Conservation (phyloP, 2,797 vertebrate species). For the Octomys mimax region DNA sequence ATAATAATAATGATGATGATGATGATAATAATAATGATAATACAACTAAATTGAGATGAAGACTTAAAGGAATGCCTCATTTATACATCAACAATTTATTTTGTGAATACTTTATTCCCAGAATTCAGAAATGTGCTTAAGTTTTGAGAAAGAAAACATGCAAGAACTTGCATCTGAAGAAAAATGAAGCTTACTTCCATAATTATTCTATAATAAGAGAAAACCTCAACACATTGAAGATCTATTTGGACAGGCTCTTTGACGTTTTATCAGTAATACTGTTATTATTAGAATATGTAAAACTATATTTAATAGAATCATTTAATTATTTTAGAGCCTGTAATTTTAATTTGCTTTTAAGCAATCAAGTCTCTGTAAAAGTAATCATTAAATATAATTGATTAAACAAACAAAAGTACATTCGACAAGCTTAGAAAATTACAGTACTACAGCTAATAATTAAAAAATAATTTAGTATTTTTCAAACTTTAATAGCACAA, state of each 20-base stretch:
- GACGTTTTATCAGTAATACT: not conserved
- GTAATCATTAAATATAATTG: not conserved
- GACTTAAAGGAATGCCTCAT: not conserved
- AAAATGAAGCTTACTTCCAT: not conserved
- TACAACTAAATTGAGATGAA: not conserved
- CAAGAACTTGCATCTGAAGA: not conserved
- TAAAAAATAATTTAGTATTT: not conserved
- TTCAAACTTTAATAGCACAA: not conserved
- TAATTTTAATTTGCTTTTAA: not conserved
- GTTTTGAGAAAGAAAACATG: not conserved
- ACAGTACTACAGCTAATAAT: not conserved
- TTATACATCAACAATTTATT: not conserved
- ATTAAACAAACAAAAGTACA: not conserved
- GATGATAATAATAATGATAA: too few relatives aligned
- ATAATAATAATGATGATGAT: too few relatives aligned
- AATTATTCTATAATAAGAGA: not conserved
- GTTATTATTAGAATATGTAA: not conserved
- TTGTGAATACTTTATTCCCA: not conserved
- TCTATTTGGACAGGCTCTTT: not conserved
- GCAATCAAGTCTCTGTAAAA: not conserved
- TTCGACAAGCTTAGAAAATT: not conserved
- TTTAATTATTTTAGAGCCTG: conserved; percentile 6
- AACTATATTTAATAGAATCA: not conserved
- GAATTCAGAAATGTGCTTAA: not conserved
- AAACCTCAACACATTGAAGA: not conserved